Conservation (phyloP, 2,113 vertebrate genomes). For the Pomatorhinus ruficollis region DNA sequence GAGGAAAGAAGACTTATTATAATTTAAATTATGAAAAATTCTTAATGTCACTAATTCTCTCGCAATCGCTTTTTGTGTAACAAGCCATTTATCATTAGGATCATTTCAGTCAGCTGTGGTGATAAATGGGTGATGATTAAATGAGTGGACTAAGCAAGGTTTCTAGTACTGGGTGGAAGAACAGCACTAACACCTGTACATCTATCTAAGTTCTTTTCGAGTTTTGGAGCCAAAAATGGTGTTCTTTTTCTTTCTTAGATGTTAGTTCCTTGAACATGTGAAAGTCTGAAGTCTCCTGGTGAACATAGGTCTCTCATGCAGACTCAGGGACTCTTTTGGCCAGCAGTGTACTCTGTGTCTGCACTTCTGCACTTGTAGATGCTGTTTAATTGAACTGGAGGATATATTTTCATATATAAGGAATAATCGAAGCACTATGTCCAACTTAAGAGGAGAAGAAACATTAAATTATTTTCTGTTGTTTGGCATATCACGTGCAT, state of each 20-base stretch:
- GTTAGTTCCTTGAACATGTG: background rate
- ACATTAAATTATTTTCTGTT: background rate
- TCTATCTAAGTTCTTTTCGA: background rate
- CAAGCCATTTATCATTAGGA: background rate
- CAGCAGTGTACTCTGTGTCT: background rate
- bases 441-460: background rate
- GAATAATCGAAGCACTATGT: background rate
- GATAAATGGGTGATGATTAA: background rate
- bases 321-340: background rate
- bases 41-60: background rate
- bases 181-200: background rate
- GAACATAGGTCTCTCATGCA: background rate
- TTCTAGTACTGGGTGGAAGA: background rate
- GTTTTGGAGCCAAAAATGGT: background rate
- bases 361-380: background rate
- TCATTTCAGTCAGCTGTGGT: background rate
- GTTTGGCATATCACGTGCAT: background rate
- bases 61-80: background rate
- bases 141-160: background rate
- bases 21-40: conserved; percentile 11
- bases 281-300: background rate
- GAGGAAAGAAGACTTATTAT: background rate
- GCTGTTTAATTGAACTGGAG: background rate
- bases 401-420: background rate
- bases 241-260: background rate